These are phyloP conservation scores for Thymelicus lineola DNA, from an alignment of 2,888 invertebrate genomes.

Conservation along the genomic window DNA sequence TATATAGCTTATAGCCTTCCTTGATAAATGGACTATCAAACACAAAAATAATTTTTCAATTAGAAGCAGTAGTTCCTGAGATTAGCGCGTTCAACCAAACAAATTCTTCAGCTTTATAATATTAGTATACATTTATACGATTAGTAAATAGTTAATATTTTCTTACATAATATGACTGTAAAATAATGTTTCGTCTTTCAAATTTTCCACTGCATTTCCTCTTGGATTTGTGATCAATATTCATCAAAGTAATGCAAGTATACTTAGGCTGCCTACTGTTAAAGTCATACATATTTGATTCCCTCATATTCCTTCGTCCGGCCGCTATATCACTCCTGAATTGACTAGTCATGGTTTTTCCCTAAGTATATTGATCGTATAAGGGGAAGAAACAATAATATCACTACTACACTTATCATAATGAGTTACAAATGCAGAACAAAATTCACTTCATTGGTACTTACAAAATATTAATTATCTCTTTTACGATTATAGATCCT, in stretches of 20 bases:
- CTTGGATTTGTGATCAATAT: not conserved
- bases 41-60: no score
- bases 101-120: no score
- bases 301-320: slow-evolving; percentile 23
- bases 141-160: no score
- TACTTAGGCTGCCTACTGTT: not conserved
- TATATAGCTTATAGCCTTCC: no score
- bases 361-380: slow-evolving; percentile 69
- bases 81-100: no score
- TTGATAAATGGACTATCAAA: no score
- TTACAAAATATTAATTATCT: slow-evolving; percentile 2
- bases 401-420: slow-evolving; percentile 63
- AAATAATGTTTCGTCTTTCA: no score
- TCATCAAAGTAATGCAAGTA: slow-evolving; percentile 36
- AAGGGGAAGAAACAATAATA: slow-evolving; percentile 66
- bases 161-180: no score
- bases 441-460: slow-evolving; percentile 22
- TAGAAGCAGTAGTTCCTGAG: no score
- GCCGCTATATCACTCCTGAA: slow-evolving; percentile 42
- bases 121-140: no score
- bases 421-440: slow-evolving; percentile 66
- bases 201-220: not conserved
- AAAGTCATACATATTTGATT: slow-evolving; percentile 39
- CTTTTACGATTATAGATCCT: no score
- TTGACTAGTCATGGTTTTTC: slow-evolving; percentile 70